These are phyloP conservation scores for Tetramorium simillimum DNA, from an alignment of 1,140 invertebrate species.

Conservation along the genomic window DNA sequence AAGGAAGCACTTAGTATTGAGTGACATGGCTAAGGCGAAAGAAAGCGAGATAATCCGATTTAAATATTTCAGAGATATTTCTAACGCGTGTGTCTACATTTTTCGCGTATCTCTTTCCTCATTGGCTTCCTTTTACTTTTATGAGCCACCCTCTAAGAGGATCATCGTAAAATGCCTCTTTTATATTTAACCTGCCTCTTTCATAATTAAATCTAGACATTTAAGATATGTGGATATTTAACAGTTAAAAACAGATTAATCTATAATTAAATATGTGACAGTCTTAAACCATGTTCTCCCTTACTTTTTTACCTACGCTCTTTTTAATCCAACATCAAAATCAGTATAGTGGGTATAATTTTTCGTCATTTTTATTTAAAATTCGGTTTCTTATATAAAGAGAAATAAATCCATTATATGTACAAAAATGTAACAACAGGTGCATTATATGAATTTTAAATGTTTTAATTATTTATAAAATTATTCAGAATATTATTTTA, in stretches of 20 bases:
- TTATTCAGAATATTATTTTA: not conserved
- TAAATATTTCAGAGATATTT: slow-evolving; percentile 43
- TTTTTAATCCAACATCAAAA: not conserved
- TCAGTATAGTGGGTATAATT: not conserved
- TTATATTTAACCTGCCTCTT: not conserved
- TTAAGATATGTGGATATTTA: slow-evolving; percentile 1
- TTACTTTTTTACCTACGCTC: not conserved
- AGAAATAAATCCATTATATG: not conserved
- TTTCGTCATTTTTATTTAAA: not conserved
- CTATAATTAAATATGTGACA: not conserved
- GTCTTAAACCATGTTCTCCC: not conserved
- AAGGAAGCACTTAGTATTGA: not conserved
- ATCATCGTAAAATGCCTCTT: slow-evolving; percentile 16
- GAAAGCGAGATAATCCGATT: slow-evolving; percentile 32
- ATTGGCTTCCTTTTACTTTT: not conserved
- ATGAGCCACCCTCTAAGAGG: slow-evolving; percentile 5
- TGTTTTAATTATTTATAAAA: not conserved
- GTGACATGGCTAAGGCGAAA: not conserved
- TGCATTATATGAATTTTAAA: not conserved
- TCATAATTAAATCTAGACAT: slow-evolving; percentile 4
- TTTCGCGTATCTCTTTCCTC: not conserved
- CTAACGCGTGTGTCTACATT: not conserved
- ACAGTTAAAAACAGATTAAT: not conserved
- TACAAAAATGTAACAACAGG: not conserved
- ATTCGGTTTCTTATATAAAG: not conserved